Evolutionary conservation across 2,888 invertebrate species (phyloP).

Genomic region (Hermodice carunculata): DNA sequence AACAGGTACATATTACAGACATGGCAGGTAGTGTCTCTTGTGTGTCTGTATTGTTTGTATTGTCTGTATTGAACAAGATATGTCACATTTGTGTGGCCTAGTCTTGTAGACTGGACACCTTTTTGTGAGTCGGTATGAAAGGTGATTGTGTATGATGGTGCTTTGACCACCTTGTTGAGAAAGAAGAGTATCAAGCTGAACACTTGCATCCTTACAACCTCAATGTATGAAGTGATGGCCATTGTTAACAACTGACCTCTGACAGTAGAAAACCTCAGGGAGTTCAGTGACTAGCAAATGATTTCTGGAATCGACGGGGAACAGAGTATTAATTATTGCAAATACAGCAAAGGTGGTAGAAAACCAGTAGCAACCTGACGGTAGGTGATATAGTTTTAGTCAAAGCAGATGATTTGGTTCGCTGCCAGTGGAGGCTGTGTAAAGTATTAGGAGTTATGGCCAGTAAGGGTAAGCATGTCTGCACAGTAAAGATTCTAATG

Average conservation of each 20-base stretch:
- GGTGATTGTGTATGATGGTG: conserved; percentile 39
- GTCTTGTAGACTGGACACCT: no score
- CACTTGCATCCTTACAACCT: conserved; percentile 27
- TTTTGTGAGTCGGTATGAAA: conserved; percentile 47
- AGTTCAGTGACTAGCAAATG: conserved; percentile 24
- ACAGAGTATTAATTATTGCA: conserved; percentile 22
- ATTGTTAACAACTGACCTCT: conserved; percentile 32
- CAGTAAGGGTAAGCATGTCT: no score
- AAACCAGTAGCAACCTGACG: neutral
- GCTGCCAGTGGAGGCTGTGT: no score
- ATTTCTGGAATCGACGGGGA: conserved; percentile 33
- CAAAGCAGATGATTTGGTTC: no score
- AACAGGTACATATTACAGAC: conserved; percentile 14
- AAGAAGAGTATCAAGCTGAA: conserved; percentile 14
- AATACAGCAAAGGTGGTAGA: conserved; percentile 17
- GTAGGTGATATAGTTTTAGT: no score
- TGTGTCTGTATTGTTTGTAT: conserved; percentile 16
- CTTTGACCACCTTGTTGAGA: conserved; percentile 25
- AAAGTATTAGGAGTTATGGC: no score
- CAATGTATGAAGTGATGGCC: conserved; percentile 26
- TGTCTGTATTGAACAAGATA: conserved; percentile 33
- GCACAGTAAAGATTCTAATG: no score
- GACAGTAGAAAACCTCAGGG: conserved; percentile 3
- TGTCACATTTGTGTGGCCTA: conserved; percentile 41
- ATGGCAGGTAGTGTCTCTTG: conserved; percentile 18